These are phyloP conservation scores for Psittacula derbiana DNA, from an alignment of 2,797 vertebrate genomes.

Conservation along the genomic window DNA sequence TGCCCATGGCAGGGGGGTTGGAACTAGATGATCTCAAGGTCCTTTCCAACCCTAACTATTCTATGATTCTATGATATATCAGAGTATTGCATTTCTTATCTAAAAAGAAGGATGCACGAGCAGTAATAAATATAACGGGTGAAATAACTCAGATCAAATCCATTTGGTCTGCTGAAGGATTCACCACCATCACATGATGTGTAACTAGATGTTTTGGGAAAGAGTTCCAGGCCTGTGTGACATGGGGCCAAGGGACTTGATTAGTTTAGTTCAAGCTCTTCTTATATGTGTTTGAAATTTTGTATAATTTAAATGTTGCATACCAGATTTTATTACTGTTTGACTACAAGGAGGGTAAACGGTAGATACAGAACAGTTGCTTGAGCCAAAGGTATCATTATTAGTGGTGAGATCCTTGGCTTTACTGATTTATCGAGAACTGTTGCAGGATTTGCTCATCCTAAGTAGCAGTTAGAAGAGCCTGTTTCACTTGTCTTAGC, in stretches of 20 bases:
- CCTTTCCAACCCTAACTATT: no score
- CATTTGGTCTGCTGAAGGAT: background rate
- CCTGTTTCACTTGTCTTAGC: background rate
- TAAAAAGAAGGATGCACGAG: background rate
- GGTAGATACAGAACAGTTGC: background rate
- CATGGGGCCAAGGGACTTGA: background rate
- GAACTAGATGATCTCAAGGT: no score
- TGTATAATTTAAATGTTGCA: background rate
- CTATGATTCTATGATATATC: no score
- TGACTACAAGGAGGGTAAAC: background rate
- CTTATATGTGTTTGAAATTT: background rate
- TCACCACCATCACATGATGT: background rate
- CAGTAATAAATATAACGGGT: background rate
- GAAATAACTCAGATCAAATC: background rate
- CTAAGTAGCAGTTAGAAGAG: background rate
- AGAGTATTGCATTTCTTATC: background rate
- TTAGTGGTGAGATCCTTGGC: background rate
- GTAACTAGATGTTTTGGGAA: background rate
- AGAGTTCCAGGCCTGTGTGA: background rate
- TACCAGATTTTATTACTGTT: background rate
- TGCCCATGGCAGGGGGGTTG: no score
- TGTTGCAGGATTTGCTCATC: background rate
- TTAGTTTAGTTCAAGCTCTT: background rate
- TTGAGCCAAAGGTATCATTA: background rate
- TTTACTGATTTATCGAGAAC: background rate